phyloP scores from a whole-genome alignment of 1,140 invertebrate genomes.

The Scaptomyza hsui region DNA sequence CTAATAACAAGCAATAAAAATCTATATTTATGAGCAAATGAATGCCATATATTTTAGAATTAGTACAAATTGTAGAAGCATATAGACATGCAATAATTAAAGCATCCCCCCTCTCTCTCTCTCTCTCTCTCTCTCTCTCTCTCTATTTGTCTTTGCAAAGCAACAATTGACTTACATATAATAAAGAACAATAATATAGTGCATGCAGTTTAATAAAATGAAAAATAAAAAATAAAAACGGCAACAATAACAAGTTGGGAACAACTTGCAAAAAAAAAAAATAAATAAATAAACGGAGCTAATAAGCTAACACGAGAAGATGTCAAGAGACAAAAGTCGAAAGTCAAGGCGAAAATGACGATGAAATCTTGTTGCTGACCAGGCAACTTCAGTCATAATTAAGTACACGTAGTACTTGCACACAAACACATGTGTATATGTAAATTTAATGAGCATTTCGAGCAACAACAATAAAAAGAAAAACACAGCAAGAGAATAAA shows the following conservation, averaged over 20 bases:
- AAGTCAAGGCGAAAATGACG: conserved; percentile 67
- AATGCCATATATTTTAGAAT: too few relatives aligned
- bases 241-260: conserved; percentile 16
- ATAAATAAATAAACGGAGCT: neutral
- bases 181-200: conserved; percentile 71
- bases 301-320: conserved; percentile 58
- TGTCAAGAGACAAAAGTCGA: conserved; percentile 80
- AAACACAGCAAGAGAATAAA: conserved; percentile 33
- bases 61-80: neutral
- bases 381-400: conserved; percentile 28
- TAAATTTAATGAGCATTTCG: conserved; percentile 53
- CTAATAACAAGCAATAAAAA: too few relatives aligned
- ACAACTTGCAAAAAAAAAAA: conserved; percentile 8
- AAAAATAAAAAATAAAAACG: conserved; percentile 33
- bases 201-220: conserved; percentile 67
- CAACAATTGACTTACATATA: conserved; percentile 3
- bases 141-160: neutral
- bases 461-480: conserved; percentile 39
- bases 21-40: too few relatives aligned
- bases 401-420: conserved; percentile 33
- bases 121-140: conserved; percentile 4
- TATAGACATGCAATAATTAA: neutral
- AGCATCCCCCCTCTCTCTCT: too few relatives aligned
- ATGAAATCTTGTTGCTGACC: conserved; percentile 37
- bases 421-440: conserved; percentile 25